Evolutionary conservation across 2,113 vertebrate species (phyloP), one percentile per base, ranked within the genome.

Genomic region (Ctenomys sociabilis): DNA sequence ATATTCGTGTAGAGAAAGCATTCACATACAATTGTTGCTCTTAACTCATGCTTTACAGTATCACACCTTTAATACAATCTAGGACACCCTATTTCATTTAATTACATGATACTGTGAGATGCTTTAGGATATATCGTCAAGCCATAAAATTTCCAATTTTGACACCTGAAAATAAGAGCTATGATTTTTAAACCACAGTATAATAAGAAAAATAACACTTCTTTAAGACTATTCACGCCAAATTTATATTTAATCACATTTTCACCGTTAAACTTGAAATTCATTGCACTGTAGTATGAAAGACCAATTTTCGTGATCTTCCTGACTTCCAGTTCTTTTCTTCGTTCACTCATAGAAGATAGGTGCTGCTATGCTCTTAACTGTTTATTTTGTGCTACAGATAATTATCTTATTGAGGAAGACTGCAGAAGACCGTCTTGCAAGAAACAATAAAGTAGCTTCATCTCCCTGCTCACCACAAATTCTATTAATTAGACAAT

Each of bases 241-340:
- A 97, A 63, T 90, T 96, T 95, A 49, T 93, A 95, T 93, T 93
- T 95, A 91, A 94, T 68, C 59, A 91, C 35, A 72, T 61, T 97
- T 94, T 96, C 91, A 40, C 73, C 72, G 40, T 61, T 93, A 78
- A 72, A 72, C 30, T 95, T 95, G 89, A 93, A 88, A 86, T 86
- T 87, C 35, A n/a, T 26, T 22, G n/a, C 13, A 28, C 17, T 72
- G 40, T 66, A 94, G 95, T 88, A 45, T 40, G 73, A 93, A 96
- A 86, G 88, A 80, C 66, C 32, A 32, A 64, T 93, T 90, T 97
- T 90, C 88, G 82, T 94, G 86, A 92, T 88, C 70, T 93, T 75
- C 61, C 37, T 54, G 22, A 88, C 80, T 83, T 63, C 63, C 83
- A 91, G 64, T 43, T 54, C 72, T 92, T 94, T 92, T 91, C 86